Conservation (phyloP, 2,797 vertebrate species). For the Meda fulgida region DNA sequence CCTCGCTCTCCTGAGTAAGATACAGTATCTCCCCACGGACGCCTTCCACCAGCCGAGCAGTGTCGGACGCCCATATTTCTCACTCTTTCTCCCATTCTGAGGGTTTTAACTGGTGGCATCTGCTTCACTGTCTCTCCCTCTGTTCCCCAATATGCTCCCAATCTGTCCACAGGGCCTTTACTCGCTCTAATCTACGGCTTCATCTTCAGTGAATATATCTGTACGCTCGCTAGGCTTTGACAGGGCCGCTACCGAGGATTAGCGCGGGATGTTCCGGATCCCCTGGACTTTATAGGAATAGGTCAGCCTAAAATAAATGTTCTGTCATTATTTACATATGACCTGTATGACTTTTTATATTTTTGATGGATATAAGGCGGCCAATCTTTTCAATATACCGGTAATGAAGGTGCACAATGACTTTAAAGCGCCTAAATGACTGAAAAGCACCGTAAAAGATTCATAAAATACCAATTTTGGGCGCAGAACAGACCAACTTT, state of each 20-base stretch:
- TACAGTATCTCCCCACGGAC: slow-evolving; percentile 46
- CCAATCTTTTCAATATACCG: background rate
- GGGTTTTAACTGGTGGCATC: slow-evolving; percentile 68
- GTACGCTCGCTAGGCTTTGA: slow-evolving; percentile 51
- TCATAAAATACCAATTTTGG: background rate
- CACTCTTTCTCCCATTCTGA: slow-evolving; percentile 52
- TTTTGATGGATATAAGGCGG: background rate
- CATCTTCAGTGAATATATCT: slow-evolving; percentile 42
- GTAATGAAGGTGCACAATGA: background rate
- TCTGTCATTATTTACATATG: background rate
- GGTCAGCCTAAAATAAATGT: background rate
- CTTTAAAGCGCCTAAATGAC: background rate
- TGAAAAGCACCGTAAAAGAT: background rate
- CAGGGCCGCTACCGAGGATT: background rate
- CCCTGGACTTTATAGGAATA: background rate
- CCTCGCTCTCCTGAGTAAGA: slow-evolving; percentile 47
- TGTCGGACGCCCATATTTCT: slow-evolving; percentile 51
- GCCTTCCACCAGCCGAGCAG: slow-evolving; percentile 28
- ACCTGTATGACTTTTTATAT: background rate
- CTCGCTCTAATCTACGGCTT: slow-evolving; percentile 44
- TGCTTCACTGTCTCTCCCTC: slow-evolving; percentile 66
- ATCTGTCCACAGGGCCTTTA: slow-evolving; percentile 62
- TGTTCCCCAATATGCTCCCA: slow-evolving; percentile 71
- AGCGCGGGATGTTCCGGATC: background rate
- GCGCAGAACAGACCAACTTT: background rate